A percentile compares a stretch with the other conserved stretches of the same genome.
phyloP scores from a whole-genome alignment of 2,797 vertebrate genomes.

The Epinephelus coioides region DNA sequence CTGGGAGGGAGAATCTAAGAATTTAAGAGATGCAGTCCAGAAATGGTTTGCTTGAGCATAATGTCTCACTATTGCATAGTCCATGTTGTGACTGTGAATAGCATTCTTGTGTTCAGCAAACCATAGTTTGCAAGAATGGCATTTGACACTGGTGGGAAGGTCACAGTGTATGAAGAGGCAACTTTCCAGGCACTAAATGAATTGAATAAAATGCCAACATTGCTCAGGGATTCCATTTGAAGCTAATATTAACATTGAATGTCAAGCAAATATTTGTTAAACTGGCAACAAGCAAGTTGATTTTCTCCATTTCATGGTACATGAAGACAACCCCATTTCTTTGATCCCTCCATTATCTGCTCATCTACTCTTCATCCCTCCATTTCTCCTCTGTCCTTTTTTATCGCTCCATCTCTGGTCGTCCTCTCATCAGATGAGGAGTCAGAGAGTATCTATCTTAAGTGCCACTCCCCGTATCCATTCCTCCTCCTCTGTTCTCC shows the following conservation, averaged over 20 bases:
- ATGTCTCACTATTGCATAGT: too few relatives aligned
- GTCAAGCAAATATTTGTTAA: background rate
- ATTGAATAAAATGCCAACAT: background rate
- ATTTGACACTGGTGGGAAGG: background rate
- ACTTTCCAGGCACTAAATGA: background rate
- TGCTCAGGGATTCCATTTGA: background rate
- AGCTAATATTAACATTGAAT: background rate
- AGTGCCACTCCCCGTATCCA: conserved; percentile 30
- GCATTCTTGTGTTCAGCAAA: too few relatives aligned
- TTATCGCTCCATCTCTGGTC: conserved; percentile 35
- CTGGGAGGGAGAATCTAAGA: too few relatives aligned
- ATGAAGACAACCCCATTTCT: conserved; percentile 7
- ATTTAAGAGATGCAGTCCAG: too few relatives aligned
- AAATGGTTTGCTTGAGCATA: too few relatives aligned
- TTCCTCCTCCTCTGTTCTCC: background rate
- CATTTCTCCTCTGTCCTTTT: conserved; percentile 25
- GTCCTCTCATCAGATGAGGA: conserved; percentile 31
- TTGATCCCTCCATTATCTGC: conserved; percentile 37
- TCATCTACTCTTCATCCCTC: conserved; percentile 36
- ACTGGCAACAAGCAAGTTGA: background rate
- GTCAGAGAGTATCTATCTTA: conserved; percentile 39
- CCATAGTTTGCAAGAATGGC: too few relatives aligned
- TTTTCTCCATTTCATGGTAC: conserved; percentile 4
- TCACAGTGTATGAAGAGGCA: background rate
- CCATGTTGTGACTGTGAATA: too few relatives aligned